These are phyloP conservation scores for Pangasius mekongensis DNA, from an alignment of 2,797 vertebrate species.

Conservation along the genomic window DNA sequence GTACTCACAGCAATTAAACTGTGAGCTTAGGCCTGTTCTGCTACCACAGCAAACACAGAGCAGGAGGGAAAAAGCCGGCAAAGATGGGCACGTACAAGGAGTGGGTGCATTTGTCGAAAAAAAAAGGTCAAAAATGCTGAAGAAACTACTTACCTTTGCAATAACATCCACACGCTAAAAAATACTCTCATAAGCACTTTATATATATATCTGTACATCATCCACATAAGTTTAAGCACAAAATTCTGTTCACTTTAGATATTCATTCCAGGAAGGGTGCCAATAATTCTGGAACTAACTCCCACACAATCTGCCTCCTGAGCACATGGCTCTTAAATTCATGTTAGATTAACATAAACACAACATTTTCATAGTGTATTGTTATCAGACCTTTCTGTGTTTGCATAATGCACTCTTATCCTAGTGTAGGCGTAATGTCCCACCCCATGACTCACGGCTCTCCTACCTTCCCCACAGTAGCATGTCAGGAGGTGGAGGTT, in stretches of 20 bases:
- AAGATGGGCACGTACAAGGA: background rate
- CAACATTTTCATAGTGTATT: slow-evolving; percentile 18
- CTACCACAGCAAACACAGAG: background rate
- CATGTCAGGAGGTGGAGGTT: slow-evolving; percentile 15
- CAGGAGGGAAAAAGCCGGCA: background rate
- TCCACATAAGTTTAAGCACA: background rate
- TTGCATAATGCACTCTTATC: background rate
- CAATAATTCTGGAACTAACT: slow-evolving; percentile 22
- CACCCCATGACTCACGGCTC: background rate
- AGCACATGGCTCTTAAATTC: slow-evolving; percentile 27
- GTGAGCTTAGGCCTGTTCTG: slow-evolving; percentile 45
- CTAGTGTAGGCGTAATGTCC: slow-evolving; percentile 21
- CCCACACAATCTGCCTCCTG: slow-evolving; percentile 31
- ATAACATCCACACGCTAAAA: background rate
- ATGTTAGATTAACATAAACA: slow-evolving; percentile 34
- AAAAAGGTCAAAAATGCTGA: background rate
- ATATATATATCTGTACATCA: background rate
- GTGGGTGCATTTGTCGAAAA: background rate
- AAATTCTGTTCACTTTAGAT: background rate
- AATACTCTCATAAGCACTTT: background rate
- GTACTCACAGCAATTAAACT: slow-evolving; percentile 52
- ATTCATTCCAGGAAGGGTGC: background rate
- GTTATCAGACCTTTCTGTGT: background rate
- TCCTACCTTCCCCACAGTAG: background rate
- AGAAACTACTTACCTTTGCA: background rate